Conservation (phyloP, 2,888 invertebrate species). For the Steromphala cineraria region DNA sequence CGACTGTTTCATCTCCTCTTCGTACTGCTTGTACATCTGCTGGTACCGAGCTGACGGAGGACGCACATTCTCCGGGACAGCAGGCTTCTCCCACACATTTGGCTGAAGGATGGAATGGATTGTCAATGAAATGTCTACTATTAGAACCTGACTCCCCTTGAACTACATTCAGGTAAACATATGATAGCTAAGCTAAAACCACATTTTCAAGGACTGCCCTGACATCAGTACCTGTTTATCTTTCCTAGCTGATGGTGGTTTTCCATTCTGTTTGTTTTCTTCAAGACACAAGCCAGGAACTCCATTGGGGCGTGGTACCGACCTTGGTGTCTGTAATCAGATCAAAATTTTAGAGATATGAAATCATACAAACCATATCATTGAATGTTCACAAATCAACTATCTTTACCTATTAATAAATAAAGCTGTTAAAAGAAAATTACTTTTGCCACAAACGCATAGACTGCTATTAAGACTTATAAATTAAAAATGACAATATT, state of each 20-base stretch:
- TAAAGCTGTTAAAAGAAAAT: background rate
- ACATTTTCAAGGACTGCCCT: too few species aligned
- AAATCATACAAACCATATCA: background rate
- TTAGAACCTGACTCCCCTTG: background rate
- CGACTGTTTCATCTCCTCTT: slow-evolving; percentile 62
- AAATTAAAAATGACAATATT: too few species aligned
- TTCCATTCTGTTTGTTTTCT: background rate
- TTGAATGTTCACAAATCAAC: background rate
- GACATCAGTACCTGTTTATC: background rate
- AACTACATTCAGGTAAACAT: too few species aligned
- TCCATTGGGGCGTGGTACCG: slow-evolving; percentile 13
- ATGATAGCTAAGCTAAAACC: too few species aligned
- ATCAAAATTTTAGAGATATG: background rate
- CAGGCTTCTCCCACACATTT: slow-evolving; percentile 61
- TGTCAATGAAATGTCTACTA: background rate
- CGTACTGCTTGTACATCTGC: slow-evolving; percentile 65
- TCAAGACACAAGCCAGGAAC: slow-evolving; percentile 24
- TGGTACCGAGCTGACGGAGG: slow-evolving; percentile 61
- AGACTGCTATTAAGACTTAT: too few species aligned
- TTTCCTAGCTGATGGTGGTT: slow-evolving; percentile 21
- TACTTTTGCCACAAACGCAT: background rate
- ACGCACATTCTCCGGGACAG: slow-evolving; percentile 58
- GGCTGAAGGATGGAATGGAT: slow-evolving; percentile 37
- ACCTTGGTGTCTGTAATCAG: background rate
- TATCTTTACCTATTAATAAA: background rate